phyloP scores from a whole-genome alignment of 2,888 invertebrate species.

The Nemotelus pantherinus region DNA sequence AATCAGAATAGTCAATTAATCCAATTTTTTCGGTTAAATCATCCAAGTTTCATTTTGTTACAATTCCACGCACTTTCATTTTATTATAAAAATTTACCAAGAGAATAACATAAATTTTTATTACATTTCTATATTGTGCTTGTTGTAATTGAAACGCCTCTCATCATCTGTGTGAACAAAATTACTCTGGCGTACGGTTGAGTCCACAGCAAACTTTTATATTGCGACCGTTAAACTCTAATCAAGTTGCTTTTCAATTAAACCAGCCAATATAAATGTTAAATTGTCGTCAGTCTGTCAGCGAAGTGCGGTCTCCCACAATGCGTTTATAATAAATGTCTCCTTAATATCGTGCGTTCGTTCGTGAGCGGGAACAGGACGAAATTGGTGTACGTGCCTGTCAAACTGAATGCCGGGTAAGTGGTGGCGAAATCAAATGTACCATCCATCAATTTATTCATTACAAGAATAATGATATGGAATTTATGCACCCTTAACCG shows the following conservation, averaged over 20 bases:
- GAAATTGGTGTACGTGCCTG: background rate
- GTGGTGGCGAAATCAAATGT: slow-evolving; percentile 37
- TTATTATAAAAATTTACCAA: too few species aligned
- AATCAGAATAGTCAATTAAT: too few species aligned
- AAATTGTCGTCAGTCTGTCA: slow-evolving; percentile 48
- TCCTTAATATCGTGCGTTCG: slow-evolving; percentile 12
- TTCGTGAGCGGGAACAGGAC: background rate
- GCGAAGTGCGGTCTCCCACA: slow-evolving; percentile 42
- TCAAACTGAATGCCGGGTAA: background rate
- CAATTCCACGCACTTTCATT: too few species aligned
- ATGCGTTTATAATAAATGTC: slow-evolving; percentile 42
- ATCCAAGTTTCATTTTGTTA: too few species aligned
- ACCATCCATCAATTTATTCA: slow-evolving; percentile 65
- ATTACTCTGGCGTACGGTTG: background rate
- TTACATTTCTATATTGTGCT: too few species aligned
- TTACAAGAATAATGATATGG: slow-evolving; percentile 64
- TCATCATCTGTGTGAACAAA: background rate
- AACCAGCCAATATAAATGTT: slow-evolving; percentile 43
- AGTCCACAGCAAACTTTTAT: slow-evolving; percentile 12
- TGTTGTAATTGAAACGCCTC: background rate
- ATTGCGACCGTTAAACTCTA: slow-evolving; percentile 35
- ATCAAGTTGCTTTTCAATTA: slow-evolving; percentile 44
- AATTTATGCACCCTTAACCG: slow-evolving; percentile 62
- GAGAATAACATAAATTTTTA: too few species aligned
- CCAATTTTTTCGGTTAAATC: too few species aligned